Base-by-base conservation (phyloP, 2,113 vertebrate species). In the Xenopus borealis region DNA sequence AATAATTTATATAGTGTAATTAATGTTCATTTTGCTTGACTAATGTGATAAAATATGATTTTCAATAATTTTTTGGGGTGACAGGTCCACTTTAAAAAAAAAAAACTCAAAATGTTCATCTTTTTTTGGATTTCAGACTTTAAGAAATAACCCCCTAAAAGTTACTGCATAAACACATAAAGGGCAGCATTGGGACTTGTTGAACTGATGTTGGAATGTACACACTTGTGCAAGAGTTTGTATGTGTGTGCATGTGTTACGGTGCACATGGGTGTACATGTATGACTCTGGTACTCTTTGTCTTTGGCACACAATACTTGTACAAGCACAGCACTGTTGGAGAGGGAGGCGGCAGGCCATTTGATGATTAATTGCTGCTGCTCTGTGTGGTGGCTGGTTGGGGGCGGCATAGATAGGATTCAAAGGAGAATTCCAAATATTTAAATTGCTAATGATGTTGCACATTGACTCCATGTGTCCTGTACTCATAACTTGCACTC, bases 391-490 rank as follows among this genome's bases (percentile, higher is more conserved):
- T 77, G 74, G 67, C 74, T 77, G 74, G 74, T 67, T 77, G 74
- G 74, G 74, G 74, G 74, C 66, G 66, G 59, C 67, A 77, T 67
- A 77, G 74, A 77, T 77, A 77, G 66, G 66, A 72, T 63, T 71
- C 68, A 50, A 64, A 72, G 69, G 68, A 78, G 76, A 72, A 75
- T 78, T 70, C 72, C 72, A 75, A 72, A 68, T 78, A 72, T 80
- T 78, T 78, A 66, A 78, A 66, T 76, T 71, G 72, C 57, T 73
- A 71, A 75, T 80, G 61, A 71, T 50, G 63, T 62, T 77, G 16
- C 66, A 77, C 74, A 70, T 77, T 77, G 74, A 58, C 74, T 77
- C 74, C 74, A 77, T 77, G 74, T 77, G 74, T 77, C 67, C 74
- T 75, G 67, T 77, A 77, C 59, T 70, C 18, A 33, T 53, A 46